phyloP scores from a whole-genome alignment of 2,797 vertebrate species.

The Syngnathus rostellatus region DNA sequence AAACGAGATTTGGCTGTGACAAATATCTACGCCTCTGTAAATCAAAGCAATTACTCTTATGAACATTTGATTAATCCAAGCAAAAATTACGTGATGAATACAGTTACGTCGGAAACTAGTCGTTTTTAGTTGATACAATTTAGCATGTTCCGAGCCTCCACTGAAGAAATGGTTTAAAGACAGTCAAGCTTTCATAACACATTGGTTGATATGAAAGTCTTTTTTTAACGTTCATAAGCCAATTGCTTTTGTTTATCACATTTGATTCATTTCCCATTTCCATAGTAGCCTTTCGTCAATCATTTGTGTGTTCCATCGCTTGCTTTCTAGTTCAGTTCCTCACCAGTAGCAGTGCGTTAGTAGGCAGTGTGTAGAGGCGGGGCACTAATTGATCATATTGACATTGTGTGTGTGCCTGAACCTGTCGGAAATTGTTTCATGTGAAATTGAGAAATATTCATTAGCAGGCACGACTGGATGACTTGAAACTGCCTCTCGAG shows the following conservation, averaged over 20 bases:
- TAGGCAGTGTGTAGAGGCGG: conserved; percentile 46
- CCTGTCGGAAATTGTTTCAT: neutral
- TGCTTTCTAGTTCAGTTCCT: conserved; percentile 66
- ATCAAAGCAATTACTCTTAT: conserved; percentile 54
- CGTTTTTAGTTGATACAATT: neutral
- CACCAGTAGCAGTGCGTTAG: conserved; percentile 55
- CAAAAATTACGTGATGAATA: neutral
- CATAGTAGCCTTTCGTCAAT: conserved; percentile 21
- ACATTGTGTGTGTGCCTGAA: neutral
- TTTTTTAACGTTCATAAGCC: neutral
- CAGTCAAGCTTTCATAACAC: neutral
- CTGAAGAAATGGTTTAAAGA: neutral
- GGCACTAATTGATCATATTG: conserved; percentile 14
- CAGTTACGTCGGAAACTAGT: neutral
- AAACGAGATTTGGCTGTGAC: conserved; percentile 12
- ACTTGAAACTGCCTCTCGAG: neutral
- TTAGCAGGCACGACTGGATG: neutral
- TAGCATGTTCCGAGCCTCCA: neutral
- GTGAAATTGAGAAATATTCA: neutral
- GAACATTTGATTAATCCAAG: conserved; percentile 11
- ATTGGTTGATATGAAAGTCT: neutral
- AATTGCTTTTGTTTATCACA: conserved; percentile 56
- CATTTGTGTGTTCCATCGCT: conserved; percentile 43
- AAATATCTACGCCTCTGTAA: conserved; percentile 36
- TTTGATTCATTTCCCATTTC: conserved; percentile 31